Evolutionary conservation across 2,797 vertebrate genomes (phyloP).

Genomic region (Cottoperca gobio): DNA sequence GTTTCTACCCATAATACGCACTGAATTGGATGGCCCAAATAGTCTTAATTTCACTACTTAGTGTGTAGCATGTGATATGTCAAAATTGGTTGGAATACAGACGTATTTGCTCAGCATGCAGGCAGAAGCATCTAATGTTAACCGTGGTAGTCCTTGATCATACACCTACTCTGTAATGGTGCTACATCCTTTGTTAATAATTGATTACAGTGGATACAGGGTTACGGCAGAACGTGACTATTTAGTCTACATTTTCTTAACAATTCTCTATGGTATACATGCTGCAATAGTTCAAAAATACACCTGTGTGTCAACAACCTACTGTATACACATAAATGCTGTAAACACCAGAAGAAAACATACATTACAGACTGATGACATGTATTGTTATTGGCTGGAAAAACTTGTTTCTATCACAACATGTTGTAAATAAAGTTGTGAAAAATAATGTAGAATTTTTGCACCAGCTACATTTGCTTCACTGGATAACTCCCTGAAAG

Average conservation of each 20-base stretch:
- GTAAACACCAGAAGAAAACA: not conserved
- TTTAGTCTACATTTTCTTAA: not conserved
- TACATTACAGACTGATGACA: not conserved
- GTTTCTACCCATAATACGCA: no score
- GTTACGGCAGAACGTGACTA: not conserved
- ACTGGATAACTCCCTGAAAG: not conserved
- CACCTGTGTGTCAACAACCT: not conserved
- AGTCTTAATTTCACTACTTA: no score
- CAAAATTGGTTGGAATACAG: slow-evolving; percentile 42
- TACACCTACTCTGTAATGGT: not conserved
- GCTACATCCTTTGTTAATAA: not conserved
- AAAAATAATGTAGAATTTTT: not conserved
- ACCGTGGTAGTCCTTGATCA: not conserved
- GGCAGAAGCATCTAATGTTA: slow-evolving; percentile 5
- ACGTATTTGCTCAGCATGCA: slow-evolving; percentile 23
- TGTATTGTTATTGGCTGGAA: not conserved
- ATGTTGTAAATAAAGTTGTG: not conserved
- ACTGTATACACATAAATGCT: not conserved
- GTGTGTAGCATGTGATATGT: no score
- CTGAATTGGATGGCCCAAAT: no score
- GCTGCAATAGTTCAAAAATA: not conserved
- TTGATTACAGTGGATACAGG: not conserved
- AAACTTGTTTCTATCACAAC: not conserved
- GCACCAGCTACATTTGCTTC: not conserved
- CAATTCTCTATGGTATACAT: not conserved